Conservation (phyloP, 2,797 vertebrate species). For the Pantherophis vulpinus region DNA sequence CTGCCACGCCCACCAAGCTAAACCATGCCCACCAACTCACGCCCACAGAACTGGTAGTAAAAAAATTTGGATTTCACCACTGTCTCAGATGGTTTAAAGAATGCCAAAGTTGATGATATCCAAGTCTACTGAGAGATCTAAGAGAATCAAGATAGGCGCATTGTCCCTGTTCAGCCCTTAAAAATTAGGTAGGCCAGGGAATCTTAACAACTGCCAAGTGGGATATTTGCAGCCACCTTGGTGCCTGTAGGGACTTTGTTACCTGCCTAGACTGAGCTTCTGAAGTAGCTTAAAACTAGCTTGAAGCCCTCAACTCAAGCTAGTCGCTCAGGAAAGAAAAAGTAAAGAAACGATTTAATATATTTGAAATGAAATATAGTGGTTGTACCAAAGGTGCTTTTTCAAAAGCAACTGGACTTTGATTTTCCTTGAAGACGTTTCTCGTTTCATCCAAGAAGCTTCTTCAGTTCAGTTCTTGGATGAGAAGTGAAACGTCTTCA, state of each 20-base stretch:
- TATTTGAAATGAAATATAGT: neutral
- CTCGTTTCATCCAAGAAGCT: neutral
- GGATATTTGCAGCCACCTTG: neutral
- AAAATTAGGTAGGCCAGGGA: neutral
- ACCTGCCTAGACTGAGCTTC: neutral
- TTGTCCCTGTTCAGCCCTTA: neutral
- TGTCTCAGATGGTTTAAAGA: neutral
- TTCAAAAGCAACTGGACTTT: neutral
- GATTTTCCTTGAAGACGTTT: neutral
- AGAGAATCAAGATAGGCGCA: neutral
- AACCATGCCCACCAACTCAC: too few species aligned
- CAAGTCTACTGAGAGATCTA: neutral
- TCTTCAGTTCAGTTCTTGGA: neutral
- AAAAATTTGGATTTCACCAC: too few species aligned
- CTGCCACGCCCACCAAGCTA: too few species aligned
- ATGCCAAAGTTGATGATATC: neutral
- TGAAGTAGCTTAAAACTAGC: neutral
- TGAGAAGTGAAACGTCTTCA: neutral
- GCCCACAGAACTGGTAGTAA: too few species aligned
- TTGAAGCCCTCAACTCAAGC: neutral
- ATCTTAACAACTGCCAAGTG: neutral
- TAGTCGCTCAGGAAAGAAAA: neutral
- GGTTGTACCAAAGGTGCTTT: neutral
- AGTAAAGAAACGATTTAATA: neutral
- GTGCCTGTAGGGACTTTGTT: neutral